A percentile compares a stretch with the other conserved stretches of the same genome.
Evolutionary conservation across 2,797 vertebrate species (phyloP).

Genomic region (Spheniscus humboldti): DNA sequence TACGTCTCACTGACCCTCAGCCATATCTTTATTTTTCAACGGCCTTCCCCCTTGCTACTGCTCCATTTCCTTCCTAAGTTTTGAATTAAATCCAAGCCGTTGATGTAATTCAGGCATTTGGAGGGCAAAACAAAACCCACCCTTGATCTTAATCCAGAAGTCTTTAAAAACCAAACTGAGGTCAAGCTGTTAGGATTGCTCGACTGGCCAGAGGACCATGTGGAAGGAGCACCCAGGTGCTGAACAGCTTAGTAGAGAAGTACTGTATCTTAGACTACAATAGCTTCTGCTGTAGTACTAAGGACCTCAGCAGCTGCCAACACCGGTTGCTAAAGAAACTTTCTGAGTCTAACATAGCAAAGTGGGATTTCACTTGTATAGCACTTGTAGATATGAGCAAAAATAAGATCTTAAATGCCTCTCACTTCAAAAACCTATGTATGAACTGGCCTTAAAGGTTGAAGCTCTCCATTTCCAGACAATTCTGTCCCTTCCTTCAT

Average conservation of each 20-base stretch:
- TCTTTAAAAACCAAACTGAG: not conserved
- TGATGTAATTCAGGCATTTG: slow-evolving; percentile 18
- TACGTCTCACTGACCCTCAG: not conserved
- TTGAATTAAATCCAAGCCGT: not conserved
- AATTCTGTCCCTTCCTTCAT: not conserved
- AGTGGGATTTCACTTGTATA: not conserved
- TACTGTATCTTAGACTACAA: not conserved
- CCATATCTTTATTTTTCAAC: slow-evolving; percentile 14
- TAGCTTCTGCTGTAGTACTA: not conserved
- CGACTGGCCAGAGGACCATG: not conserved
- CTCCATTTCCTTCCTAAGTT: slow-evolving; percentile 21
- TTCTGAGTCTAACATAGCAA: not conserved
- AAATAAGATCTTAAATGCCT: not conserved
- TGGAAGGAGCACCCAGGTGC: not conserved
- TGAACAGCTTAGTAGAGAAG: not conserved
- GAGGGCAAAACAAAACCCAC: slow-evolving; percentile 32
- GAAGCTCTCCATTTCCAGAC: not conserved
- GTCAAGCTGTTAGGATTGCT: not conserved
- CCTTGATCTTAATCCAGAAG: slow-evolving; percentile 19
- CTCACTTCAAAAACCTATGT: not conserved
- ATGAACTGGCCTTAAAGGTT: not conserved
- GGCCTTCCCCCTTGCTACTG: not conserved
- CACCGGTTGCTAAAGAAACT: not conserved
- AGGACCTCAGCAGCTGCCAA: not conserved
- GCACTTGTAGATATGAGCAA: not conserved